A percentile compares a stretch with the other conserved stretches of the same genome.
phyloP scores from a whole-genome alignment of 1,140 invertebrate species.

The Orussus abietinus region DNA sequence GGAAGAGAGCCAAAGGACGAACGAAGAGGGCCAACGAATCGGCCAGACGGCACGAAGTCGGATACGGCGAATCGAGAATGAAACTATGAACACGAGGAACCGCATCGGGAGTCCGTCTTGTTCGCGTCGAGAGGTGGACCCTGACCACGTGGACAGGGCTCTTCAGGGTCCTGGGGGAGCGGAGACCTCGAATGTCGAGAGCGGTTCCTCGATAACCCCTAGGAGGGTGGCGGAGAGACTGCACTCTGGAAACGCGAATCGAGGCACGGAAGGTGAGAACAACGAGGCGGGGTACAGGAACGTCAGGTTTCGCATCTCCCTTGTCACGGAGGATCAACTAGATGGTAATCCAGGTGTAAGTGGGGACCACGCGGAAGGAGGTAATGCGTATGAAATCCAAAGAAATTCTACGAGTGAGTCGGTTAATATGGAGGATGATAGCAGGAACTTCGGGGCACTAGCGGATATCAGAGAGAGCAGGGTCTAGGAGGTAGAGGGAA shows the following conservation, averaged over 20 bases:
- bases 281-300: conserved; percentile 17
- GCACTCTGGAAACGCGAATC: not conserved
- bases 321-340: not conserved
- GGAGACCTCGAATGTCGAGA: not conserved
- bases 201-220: too few relatives aligned
- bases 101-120: conserved; percentile 5
- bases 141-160: not conserved
- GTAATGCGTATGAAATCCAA: too few relatives aligned
- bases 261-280: conserved; percentile 4
- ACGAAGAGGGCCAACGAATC: too few relatives aligned
- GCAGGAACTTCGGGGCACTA: conserved; percentile 36
- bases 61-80: too few relatives aligned
- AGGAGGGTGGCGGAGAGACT: conserved; percentile 1
- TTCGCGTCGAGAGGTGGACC: conserved; percentile 6
- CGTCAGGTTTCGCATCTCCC: too few relatives aligned
- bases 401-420: too few relatives aligned
- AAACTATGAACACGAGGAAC: conserved; percentile 32
- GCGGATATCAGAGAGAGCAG: conserved; percentile 48
- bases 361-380: not conserved
- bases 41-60: too few relatives aligned
- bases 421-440: conserved; percentile 28
- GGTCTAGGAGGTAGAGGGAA: conserved; percentile 31
- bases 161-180: not conserved
- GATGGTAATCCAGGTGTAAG: not conserved
- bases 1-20: too few relatives aligned